A percentile compares a stretch with the other conserved stretches of the same genome.
Conservation (phyloP, 2,113 vertebrate genomes). For the Zapornia atra region DNA sequence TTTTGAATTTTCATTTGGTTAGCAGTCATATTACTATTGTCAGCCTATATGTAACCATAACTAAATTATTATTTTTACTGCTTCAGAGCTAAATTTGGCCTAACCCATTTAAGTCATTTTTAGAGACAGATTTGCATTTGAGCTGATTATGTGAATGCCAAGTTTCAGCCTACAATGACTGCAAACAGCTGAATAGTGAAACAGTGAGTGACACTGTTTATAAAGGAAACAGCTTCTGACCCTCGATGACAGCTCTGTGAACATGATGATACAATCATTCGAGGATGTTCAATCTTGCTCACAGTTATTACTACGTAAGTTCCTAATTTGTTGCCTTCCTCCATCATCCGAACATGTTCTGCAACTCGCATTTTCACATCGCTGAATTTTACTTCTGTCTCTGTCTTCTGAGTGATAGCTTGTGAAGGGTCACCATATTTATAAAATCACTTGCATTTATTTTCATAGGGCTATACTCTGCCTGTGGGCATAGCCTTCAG, state of each 20-base stretch:
- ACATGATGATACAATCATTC: neutral
- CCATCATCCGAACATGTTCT: neutral
- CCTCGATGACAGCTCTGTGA: slow-evolving; percentile 46
- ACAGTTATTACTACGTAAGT: neutral
- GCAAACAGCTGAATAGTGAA: slow-evolving; percentile 55
- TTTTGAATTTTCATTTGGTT: neutral
- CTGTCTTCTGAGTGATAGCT: neutral
- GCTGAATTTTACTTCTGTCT: neutral
- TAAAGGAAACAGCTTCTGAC: slow-evolving; percentile 5
- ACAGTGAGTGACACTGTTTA: slow-evolving; percentile 27
- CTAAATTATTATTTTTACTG: slow-evolving; percentile 47
- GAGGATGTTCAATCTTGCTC: neutral
- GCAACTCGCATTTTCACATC: neutral
- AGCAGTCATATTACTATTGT: neutral
- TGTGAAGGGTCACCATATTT: neutral
- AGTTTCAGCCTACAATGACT: slow-evolving; percentile 26
- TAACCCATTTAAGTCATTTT: slow-evolving; percentile 54
- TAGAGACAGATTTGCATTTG: slow-evolving; percentile 30
- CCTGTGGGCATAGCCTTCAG: neutral
- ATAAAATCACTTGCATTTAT: neutral
- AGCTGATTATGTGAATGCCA: slow-evolving; percentile 36
- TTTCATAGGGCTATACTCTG: neutral
- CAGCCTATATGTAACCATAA: slow-evolving; percentile 4
- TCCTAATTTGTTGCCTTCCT: neutral
- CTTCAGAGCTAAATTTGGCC: slow-evolving; percentile 25